Evolutionary conservation across 2,797 vertebrate species (phyloP).

Genomic region (Pseudochirops cupreus): DNA sequence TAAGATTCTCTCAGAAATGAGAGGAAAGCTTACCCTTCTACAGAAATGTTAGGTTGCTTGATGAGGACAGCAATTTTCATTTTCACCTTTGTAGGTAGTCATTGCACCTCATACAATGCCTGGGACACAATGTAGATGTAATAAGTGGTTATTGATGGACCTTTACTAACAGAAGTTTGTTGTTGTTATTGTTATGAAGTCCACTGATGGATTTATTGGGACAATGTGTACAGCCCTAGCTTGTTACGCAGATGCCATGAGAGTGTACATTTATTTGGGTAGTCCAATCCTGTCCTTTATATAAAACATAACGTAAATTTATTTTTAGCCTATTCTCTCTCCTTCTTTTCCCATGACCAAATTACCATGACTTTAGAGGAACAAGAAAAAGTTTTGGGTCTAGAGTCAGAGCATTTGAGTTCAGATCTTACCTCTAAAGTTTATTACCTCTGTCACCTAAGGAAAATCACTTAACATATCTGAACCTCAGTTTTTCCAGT

Average conservation of each 20-base stretch:
- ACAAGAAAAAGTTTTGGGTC: background rate
- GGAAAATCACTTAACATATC: background rate
- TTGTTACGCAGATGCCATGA: background rate
- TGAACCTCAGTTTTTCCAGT: background rate
- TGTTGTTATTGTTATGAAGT: background rate
- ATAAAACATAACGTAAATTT: background rate
- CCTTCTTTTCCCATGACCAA: background rate
- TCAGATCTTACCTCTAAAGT: background rate
- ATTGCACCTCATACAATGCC: background rate
- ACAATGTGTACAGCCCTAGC: background rate
- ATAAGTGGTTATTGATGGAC: background rate
- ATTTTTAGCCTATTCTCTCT: background rate
- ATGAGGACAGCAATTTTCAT: background rate
- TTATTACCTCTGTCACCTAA: background rate
- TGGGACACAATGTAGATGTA: background rate
- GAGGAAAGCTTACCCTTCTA: background rate
- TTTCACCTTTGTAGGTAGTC: background rate
- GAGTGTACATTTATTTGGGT: background rate
- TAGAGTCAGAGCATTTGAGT: background rate
- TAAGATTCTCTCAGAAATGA: background rate
- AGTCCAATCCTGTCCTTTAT: background rate
- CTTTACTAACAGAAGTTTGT: background rate
- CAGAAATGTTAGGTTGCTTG: background rate
- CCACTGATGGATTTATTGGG: background rate
- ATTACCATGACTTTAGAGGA: background rate